A percentile compares a stretch with the other conserved stretches of the same genome.
Evolutionary conservation across 1,140 invertebrate genomes (phyloP).

Genomic region (Archegozetes longisetosus): DNA sequence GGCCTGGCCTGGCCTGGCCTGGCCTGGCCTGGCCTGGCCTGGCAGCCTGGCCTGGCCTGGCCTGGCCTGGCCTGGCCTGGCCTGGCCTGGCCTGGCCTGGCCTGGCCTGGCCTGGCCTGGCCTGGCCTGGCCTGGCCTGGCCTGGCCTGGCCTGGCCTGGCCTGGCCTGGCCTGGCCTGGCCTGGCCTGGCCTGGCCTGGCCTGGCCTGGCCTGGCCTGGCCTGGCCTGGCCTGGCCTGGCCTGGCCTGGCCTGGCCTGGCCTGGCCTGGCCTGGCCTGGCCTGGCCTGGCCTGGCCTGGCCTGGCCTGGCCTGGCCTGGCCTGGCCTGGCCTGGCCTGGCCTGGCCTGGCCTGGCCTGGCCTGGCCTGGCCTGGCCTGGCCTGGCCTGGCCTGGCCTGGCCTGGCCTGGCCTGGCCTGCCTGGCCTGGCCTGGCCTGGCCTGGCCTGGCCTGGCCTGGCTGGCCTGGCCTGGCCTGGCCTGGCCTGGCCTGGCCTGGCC

Average conservation of each 20-base stretch:
- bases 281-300: slow-evolving; percentile 23
- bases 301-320: slow-evolving; percentile 21
- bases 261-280: slow-evolving; percentile 23
- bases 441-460: slow-evolving; percentile 23
- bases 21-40: slow-evolving; percentile 22
- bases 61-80: slow-evolving; percentile 21
- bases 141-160: slow-evolving; percentile 21
- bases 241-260: slow-evolving; percentile 22
- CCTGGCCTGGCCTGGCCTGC: slow-evolving; percentile 24
- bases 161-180: slow-evolving; percentile 24
- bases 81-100: slow-evolving; percentile 22
- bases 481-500: slow-evolving; percentile 20
- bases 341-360: slow-evolving; percentile 23
- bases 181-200: slow-evolving; percentile 22
- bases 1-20: slow-evolving; percentile 23
- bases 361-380: slow-evolving; percentile 22
- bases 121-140: slow-evolving; percentile 23
- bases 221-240: slow-evolving; percentile 21
- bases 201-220: slow-evolving; percentile 22
- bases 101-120: slow-evolving; percentile 23
- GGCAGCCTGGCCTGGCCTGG: slow-evolving; percentile 23
- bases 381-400: slow-evolving; percentile 22
- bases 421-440: slow-evolving; percentile 23
- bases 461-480: no score
- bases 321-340: slow-evolving; percentile 23